These are phyloP conservation scores for Chelonus formosanus DNA, from an alignment of 2,888 invertebrate species.

Conservation along the genomic window DNA sequence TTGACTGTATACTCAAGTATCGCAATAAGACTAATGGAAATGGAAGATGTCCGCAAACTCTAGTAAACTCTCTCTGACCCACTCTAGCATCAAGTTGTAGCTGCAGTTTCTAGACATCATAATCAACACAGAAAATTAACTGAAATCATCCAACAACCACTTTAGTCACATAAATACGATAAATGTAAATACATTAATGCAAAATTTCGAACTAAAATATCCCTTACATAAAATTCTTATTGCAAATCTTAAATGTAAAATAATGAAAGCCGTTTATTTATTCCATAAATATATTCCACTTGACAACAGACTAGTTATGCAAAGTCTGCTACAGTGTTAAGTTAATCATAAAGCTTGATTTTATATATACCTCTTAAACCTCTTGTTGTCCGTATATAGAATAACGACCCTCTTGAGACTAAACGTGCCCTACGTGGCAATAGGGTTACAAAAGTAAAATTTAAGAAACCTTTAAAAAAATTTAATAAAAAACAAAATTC, in stretches of 20 bases:
- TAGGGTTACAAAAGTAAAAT: conserved; percentile 17
- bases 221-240: no score
- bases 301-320: no score
- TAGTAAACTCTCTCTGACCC: conserved; percentile 11
- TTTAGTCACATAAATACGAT: no score
- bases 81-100: conserved; percentile 11
- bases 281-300: no score
- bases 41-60: conserved; percentile 15
- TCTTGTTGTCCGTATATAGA: conserved; percentile 8
- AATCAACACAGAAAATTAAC: no score
- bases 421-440: conserved; percentile 15
- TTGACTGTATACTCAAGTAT: conserved; percentile 8
- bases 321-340: background rate
- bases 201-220: no score
- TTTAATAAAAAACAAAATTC: background rate
- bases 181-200: no score
- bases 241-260: no score
- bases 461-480: conserved; percentile 17
- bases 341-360: conserved; percentile 15
- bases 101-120: conserved; percentile 1
- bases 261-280: no score
- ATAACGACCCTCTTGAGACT: conserved; percentile 25
- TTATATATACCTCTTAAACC: conserved; percentile 2
- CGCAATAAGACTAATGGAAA: conserved; percentile 37
- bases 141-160: no score